Base-by-base conservation (phyloP, 1,140 invertebrate genomes). In the Drosophila mauritiana region DNA sequence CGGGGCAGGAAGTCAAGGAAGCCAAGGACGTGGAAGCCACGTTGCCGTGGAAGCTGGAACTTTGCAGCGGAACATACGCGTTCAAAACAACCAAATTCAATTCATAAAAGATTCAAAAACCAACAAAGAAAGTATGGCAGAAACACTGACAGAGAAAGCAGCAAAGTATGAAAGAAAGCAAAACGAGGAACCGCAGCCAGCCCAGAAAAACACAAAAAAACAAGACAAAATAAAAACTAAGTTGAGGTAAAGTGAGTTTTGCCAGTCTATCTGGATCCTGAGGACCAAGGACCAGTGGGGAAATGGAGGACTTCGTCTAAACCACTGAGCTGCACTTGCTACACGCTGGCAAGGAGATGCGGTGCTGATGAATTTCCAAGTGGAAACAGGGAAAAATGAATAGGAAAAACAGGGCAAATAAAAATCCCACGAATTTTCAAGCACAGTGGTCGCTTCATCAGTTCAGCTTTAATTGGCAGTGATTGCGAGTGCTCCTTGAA, bases 31-130 rank as follows among this genome's bases (percentile, higher is more conserved):
- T 61, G 77, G 40, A 55, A 67, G 77, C 62, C 57, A 45, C 49
- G 53, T 55, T 57, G 58, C 51, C 36, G 36, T 31, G 58, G 52
- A 12, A 62, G 58, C 25, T 12, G 46, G 51, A 82, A 63, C 80
- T 88, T 83, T 88, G 84, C 62, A 84, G 70, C 80, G 67, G 76
- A 89, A 80, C 80, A 89, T 89, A 89, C 84, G 83, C 83, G 84
- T 73, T 84, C 77, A 84, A 88, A 88, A 88, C 89, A 89, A 88
- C 80, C 76, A 84, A 89, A 89, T 89, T 89, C 85, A 89, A 90
- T 84, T 89, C 77, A 89, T 89, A 89, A 89, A 89, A 84, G 74
- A 89, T 89, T 89, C 84, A 89, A 80, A 82, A 86, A 81, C 75
- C 77, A 78, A 78, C 77, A 79, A 79, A 58, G 63, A 64, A 56